These are phyloP conservation scores for Lagodon rhomboides DNA, from an alignment of 2,797 vertebrate species.

Conservation along the genomic window DNA sequence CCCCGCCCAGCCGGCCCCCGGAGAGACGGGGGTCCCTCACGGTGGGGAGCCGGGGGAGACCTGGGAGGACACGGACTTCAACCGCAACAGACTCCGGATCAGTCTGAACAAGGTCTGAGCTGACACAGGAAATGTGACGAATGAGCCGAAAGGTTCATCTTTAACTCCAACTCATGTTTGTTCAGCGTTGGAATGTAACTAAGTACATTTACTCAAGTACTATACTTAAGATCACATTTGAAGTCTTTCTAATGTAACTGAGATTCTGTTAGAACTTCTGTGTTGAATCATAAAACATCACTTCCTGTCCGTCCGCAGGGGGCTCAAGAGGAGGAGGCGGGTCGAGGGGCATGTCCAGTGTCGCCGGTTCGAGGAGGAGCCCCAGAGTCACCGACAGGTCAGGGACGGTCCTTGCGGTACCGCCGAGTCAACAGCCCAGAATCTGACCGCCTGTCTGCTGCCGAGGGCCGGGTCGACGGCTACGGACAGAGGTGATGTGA, in stretches of 20 bases:
- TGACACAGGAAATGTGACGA: no score
- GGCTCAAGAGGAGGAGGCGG: conserved; percentile 91
- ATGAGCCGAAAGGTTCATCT: neutral
- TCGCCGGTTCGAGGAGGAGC: conserved; percentile 89
- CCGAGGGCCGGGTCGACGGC: conserved; percentile 90
- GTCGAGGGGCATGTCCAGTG: conserved; percentile 88
- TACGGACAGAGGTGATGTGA: conserved; percentile 90
- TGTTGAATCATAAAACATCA: neutral
- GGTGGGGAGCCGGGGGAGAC: conserved; percentile 86
- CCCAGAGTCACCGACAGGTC: conserved; percentile 91
- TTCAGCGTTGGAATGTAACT: neutral
- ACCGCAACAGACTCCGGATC: conserved; percentile 98
- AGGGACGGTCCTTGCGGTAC: conserved; percentile 91
- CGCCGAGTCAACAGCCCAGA: conserved; percentile 95
- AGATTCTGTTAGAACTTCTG: neutral
- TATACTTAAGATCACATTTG: neutral
- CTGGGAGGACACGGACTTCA: conserved; percentile 98
- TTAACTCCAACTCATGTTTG: neutral
- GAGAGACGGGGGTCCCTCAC: conserved; percentile 76
- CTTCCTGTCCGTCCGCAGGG: conserved; percentile 78
- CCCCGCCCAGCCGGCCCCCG: conserved; percentile 80
- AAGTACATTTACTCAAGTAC: neutral
- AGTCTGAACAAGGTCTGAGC: conserved; percentile 94
- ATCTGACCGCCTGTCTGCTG: conserved; percentile 93
- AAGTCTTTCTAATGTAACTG: neutral